These are phyloP conservation scores for Anguilla megastoma DNA, from an alignment of 2,797 vertebrate genomes.

Conservation along the genomic window DNA sequence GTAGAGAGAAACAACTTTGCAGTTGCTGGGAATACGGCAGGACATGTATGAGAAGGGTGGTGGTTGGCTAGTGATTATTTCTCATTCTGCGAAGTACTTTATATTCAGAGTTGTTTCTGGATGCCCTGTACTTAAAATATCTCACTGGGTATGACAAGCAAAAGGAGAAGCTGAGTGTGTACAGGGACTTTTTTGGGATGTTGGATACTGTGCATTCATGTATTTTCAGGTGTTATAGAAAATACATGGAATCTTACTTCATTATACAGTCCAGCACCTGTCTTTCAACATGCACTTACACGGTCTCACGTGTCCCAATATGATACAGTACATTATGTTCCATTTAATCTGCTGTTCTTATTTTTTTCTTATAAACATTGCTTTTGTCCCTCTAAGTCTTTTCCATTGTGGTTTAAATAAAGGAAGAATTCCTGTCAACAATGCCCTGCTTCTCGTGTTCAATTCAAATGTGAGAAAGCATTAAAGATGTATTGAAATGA, in stretches of 20 bases:
- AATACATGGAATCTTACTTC: background rate
- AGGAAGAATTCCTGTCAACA: background rate
- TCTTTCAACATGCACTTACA: background rate
- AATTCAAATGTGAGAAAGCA: background rate
- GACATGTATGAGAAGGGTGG: too few relatives aligned
- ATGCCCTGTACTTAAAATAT: background rate
- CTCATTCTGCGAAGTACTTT: background rate
- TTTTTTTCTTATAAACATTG: background rate
- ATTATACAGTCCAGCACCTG: background rate
- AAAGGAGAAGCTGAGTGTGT: background rate
- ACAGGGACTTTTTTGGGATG: background rate
- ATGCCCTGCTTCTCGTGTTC: background rate
- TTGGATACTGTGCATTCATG: background rate
- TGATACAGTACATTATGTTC: background rate
- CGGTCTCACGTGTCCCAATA: background rate
- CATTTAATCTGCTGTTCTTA: background rate
- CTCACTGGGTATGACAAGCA: background rate
- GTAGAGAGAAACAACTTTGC: background rate
- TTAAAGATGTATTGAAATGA: background rate
- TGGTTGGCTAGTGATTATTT: background rate
- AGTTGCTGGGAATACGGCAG: background rate
- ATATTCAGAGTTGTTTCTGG: background rate
- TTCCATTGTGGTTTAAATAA: background rate
- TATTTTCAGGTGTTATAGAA: background rate
- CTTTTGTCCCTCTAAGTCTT: background rate